Base-by-base conservation (phyloP, 2,797 vertebrate species). In the Ceryle rudis region DNA sequence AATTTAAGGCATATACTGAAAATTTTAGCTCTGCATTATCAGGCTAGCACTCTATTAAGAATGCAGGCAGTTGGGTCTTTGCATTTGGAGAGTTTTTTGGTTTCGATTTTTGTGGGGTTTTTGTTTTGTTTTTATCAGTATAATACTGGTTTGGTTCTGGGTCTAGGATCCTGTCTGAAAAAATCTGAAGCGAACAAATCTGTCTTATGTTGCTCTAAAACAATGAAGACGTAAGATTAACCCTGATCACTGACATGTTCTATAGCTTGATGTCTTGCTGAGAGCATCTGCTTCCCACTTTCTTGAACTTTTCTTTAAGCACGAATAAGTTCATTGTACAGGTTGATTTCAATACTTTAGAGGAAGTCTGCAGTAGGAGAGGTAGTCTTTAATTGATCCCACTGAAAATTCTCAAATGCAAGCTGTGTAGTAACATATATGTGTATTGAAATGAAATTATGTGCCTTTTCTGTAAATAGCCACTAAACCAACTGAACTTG, bases 401-500 rank as follows among this genome's bases (percentile, higher is more conserved):
- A 55, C 37, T 94, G 91, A 88, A 87, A 86, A 66, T 86, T 95
- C 81, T 73, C 39, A 60, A 39, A 72, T 90, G 42, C 37, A 71
- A 19, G 13, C 26, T 62, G 28, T 77, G 22, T 49, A 49, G 49
- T 67, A 82, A 60, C 14, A 8, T 29, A 8, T 9, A 2, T 49
- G 20, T 77, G 10, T 49, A 83, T 51, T 95, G 71, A 94, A 94
- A 93, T 88, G 42, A 96, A 97, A 88, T 90, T 4, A 80, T 72
- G 33, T 91, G 23, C 22, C n/a, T 75, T 69, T 83, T 35, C 54
- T 94, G 61, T 77, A 95, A 95, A 11, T 49, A 95, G 65, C 79
- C 52, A 69, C 51, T 82, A 85, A 94, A 74, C 44, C 54, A 70
- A 67, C 7, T 46, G 47, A 77, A 55, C 41, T 75, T 74, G 1